phyloP scores from a whole-genome alignment of 2,113 vertebrate species.

The Haplochromis burtoni region DNA sequence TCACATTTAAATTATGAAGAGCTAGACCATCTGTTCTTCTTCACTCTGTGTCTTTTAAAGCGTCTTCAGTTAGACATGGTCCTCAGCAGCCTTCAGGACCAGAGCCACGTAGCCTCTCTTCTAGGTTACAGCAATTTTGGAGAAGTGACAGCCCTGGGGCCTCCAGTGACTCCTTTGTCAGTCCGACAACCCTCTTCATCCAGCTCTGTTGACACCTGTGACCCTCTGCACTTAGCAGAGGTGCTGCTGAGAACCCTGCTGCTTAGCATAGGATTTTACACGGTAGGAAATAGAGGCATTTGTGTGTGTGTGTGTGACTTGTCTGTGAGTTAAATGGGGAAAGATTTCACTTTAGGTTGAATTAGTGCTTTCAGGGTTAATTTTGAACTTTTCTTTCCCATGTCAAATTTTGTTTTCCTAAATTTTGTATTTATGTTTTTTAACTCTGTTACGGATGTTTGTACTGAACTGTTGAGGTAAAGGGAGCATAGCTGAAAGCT shows the following conservation, averaged over 20 bases:
- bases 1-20: background rate
- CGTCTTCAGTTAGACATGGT: conserved; percentile 79
- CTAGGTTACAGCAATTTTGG: conserved; percentile 75
- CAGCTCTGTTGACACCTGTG: conserved; percentile 50
- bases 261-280: conserved; percentile 77
- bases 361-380: background rate
- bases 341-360: background rate
- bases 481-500: background rate
- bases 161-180: conserved; percentile 37
- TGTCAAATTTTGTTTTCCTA: background rate
- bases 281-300: conserved; percentile 45
- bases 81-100: conserved; percentile 78
- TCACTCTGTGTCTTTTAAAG: conserved; percentile 39
- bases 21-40: background rate
- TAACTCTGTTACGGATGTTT: fast-evolving
- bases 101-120: conserved; percentile 74
- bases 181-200: conserved; percentile 34
- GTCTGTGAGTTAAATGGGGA: background rate
- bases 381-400: background rate
- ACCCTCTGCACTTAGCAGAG: conserved; percentile 73
- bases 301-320: background rate
- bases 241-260: conserved; percentile 76
- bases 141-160: conserved; percentile 56
- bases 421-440: background rate
- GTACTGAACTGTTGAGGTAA: background rate